Percentiles rank a stretch among this genome's conserved stretches.
Conservation (phyloP, 2,797 vertebrate genomes). For the Gymnodraco acuticeps region DNA sequence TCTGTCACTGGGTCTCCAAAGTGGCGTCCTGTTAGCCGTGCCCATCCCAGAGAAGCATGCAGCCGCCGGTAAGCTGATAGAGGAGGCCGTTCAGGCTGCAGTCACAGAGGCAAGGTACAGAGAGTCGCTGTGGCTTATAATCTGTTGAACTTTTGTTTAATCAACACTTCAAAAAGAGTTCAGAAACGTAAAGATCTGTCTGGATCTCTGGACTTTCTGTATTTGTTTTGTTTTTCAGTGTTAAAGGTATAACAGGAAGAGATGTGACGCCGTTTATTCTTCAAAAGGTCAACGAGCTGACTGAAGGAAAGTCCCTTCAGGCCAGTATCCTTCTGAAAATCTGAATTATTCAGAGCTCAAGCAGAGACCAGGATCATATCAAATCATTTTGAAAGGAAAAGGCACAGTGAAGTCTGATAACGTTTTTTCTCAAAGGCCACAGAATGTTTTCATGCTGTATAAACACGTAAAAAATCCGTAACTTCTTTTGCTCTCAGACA, state of each 20-base stretch:
- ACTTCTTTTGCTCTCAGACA: constrained; percentile 81
- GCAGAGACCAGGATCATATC: constrained; percentile 12
- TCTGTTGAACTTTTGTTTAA: not conserved
- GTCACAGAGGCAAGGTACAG: constrained; percentile 86
- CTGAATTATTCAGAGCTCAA: not conserved
- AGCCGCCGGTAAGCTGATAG: constrained; percentile 84
- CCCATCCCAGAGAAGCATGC: constrained; percentile 88
- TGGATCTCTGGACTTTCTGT: no score
- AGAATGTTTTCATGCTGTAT: constrained; percentile 3
- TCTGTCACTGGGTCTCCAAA: constrained; percentile 85
- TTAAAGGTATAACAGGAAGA: constrained; percentile 85
- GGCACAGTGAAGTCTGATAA: not conserved
- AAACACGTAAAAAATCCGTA: constrained; percentile 62
- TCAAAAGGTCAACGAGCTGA: constrained; percentile 86
- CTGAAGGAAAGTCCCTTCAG: constrained; percentile 87
- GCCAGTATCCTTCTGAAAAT: constrained; percentile 89
- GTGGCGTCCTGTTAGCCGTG: constrained; percentile 90
- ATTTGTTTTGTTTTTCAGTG: constrained; percentile 70
- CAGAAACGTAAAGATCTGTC: not conserved
- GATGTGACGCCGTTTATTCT: constrained; percentile 92
- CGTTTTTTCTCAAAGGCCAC: not conserved
- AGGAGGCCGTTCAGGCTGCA: constrained; percentile 87
- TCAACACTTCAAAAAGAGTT: not conserved
- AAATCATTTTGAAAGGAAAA: constrained; percentile 8
- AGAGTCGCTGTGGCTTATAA: not conserved